Evolutionary conservation across 2,888 invertebrate species (phyloP).

Genomic region (Ennomos erosarius): DNA sequence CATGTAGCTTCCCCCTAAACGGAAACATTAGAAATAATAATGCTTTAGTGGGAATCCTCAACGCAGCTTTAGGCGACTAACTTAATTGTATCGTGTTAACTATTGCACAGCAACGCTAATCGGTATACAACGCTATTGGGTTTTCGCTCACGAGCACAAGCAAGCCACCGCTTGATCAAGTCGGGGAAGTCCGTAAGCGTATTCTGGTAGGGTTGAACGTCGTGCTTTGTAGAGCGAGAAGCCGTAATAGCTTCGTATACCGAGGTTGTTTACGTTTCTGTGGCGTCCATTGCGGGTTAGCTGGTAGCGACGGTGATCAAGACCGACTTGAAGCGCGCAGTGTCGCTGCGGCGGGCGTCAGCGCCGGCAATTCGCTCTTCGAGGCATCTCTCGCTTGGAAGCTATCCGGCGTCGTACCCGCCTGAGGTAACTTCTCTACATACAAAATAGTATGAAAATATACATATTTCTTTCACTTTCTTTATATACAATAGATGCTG

Average conservation of each 20-base stretch:
- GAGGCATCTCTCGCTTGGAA: conserved; percentile 69
- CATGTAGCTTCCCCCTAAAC: conserved; percentile 49
- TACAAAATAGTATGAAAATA: conserved; percentile 1
- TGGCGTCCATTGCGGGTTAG: conserved; percentile 76
- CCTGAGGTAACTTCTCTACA: conserved; percentile 63
- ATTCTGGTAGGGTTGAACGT: conserved; percentile 3
- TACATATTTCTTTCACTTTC: not conserved
- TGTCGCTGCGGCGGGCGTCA: conserved; percentile 75
- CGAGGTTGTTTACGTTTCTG: conserved; percentile 45
- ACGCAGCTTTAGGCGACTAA: conserved; percentile 61
- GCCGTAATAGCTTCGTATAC: conserved; percentile 32
- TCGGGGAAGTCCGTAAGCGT: conserved; percentile 9
- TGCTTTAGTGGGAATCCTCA: conserved; percentile 32
- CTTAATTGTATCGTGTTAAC: conserved; percentile 55
- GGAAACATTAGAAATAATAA: conserved; percentile 24
- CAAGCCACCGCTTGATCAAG: conserved; percentile 10
- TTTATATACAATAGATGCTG: too few species aligned
- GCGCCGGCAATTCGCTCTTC: conserved; percentile 74
- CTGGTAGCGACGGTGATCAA: conserved; percentile 91
- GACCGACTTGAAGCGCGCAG: conserved; percentile 87
- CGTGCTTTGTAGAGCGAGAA: conserved; percentile 24
- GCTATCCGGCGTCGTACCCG: conserved; percentile 73
- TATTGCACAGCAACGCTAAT: conserved; percentile 55
- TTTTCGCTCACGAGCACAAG: conserved; percentile 26
- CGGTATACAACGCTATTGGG: conserved; percentile 48